Conservation (phyloP, 2,113 vertebrate genomes). For the Polyodon spathula region DNA sequence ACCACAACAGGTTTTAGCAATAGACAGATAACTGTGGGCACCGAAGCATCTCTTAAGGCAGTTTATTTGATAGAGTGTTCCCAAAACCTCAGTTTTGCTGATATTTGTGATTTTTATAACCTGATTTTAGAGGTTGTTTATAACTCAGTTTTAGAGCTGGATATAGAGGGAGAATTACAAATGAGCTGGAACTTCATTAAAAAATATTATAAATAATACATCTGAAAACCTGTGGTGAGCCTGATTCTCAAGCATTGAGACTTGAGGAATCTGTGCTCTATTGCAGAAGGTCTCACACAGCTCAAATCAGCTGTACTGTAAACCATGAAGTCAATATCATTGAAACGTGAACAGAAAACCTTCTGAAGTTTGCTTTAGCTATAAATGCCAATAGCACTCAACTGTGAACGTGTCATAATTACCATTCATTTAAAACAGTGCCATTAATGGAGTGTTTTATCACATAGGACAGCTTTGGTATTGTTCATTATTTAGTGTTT, state of each 20-base stretch:
- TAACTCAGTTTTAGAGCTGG: too few species aligned
- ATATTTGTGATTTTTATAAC: too few species aligned
- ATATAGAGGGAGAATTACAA: too few species aligned
- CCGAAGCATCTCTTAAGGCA: neutral
- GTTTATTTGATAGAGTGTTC: neutral
- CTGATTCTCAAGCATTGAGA: too few species aligned
- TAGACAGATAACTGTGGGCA: neutral
- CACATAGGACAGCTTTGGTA: slow-evolving; percentile 69
- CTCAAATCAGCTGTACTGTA: neutral
- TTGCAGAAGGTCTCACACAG: neutral
- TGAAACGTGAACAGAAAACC: slow-evolving; percentile 12
- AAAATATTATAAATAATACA: too few species aligned
- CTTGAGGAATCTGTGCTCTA: too few species aligned
- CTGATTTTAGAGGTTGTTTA: too few species aligned
- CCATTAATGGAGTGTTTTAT: slow-evolving; percentile 85
- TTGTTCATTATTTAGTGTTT: slow-evolving; percentile 97
- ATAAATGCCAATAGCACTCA: slow-evolving; percentile 61
- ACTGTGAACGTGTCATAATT: slow-evolving; percentile 77
- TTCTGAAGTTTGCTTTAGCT: slow-evolving; percentile 12
- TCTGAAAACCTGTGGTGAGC: too few species aligned
- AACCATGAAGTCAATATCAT: neutral
- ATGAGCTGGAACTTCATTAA: neutral
- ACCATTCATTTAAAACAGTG: slow-evolving; percentile 78
- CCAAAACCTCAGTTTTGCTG: too few species aligned
- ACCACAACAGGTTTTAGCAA: neutral